These are phyloP conservation scores for Neria commutata DNA, from an alignment of 2,888 invertebrate species.

Conservation along the genomic window DNA sequence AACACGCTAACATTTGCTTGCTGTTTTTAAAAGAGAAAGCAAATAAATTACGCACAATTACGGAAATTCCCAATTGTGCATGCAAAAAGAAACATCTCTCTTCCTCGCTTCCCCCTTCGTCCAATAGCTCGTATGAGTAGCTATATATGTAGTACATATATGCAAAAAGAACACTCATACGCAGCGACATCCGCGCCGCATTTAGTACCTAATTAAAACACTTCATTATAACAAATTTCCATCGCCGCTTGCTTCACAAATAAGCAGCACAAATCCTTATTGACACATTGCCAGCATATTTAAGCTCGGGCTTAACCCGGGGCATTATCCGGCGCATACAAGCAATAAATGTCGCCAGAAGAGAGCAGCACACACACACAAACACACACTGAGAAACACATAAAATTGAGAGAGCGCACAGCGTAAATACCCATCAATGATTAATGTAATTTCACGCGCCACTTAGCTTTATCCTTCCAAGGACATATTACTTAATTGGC, in stretches of 20 bases:
- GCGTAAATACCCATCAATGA: conserved; percentile 57
- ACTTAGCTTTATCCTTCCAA: conserved; percentile 59
- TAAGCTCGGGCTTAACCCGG: conserved; percentile 7
- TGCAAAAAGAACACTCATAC: no score
- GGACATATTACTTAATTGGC: conserved; percentile 58
- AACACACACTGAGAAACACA: background rate
- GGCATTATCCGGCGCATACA: background rate
- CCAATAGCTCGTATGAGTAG: no score
- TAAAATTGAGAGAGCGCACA: background rate
- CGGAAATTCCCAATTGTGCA: no score
- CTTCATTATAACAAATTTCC: conserved; percentile 18
- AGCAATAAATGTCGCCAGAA: no score
- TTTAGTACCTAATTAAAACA: conserved; percentile 22
- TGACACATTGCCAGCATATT: conserved; percentile 22
- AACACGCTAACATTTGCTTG: no score
- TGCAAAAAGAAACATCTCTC: no score
- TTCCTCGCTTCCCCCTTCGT: no score
- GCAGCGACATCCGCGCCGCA: no score
- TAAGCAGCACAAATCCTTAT: conserved; percentile 23
- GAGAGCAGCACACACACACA: background rate
- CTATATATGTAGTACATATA: no score
- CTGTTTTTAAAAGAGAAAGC: no score
- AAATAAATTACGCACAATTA: no score
- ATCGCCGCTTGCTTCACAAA: conserved; percentile 1
- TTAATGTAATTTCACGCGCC: conserved; percentile 60